Evolutionary conservation across 2,888 invertebrate species (phyloP).

Genomic region (Spicauda simplicius): DNA sequence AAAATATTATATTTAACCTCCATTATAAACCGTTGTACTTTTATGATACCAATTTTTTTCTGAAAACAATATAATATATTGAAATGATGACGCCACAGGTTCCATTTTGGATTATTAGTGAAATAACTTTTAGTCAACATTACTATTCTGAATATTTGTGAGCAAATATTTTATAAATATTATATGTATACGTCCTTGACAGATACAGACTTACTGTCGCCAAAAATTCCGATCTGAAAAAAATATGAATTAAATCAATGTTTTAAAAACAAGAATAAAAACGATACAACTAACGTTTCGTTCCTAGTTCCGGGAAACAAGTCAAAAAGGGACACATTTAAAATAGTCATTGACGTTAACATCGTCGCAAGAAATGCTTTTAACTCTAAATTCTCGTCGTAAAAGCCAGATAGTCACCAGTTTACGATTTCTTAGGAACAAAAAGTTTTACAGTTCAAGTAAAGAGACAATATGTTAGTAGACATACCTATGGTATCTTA

Average conservation of each 20-base stretch:
- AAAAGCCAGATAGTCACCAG: not conserved
- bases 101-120: too few species aligned
- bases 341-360: slow-evolving; percentile 1
- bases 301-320: not conserved
- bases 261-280: not conserved
- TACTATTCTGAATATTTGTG: too few species aligned
- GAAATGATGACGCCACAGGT: too few species aligned
- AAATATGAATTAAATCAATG: not conserved
- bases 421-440: not conserved
- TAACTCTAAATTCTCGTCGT: not conserved
- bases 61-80: too few species aligned
- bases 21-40: too few species aligned
- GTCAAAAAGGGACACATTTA: not conserved
- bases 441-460: not conserved
- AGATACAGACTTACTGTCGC: too few species aligned
- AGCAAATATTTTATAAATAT: too few species aligned
- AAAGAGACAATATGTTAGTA: not conserved
- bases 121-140: too few species aligned
- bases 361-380: not conserved
- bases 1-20: too few species aligned
- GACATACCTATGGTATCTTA: not conserved
- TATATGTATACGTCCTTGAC: too few species aligned
- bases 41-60: too few species aligned
- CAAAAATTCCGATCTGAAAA: too few species aligned
- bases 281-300: not conserved